Base-by-base conservation (phyloP, 64 coral and sea anemone genomes). In the Montipora foliosa region DNA sequence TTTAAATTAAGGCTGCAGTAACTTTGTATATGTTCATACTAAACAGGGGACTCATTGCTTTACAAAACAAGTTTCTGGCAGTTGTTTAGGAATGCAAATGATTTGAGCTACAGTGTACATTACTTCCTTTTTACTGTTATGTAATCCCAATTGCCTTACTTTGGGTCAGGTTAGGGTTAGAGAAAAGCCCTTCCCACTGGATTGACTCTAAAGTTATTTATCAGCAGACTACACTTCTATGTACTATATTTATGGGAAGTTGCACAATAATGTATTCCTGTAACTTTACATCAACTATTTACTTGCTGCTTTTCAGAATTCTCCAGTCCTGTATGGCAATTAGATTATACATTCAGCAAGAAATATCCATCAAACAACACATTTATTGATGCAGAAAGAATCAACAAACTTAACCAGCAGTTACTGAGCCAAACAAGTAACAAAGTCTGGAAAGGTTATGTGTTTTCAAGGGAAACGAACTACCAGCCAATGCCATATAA, bases 371-470 rank as follows among this genome's bases (percentile, higher is more conserved):
- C 98, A 14, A 80, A 47, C 5, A 91, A 82, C 74, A 55, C 57
- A 10, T 59, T 94, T 17, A 96, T 99, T 49, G 84, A 99, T 77
- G 86, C 87, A 11, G 68, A 94, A 55, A 75, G 98, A 94, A 96
- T 99, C n/a, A 75, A 88, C 22, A 73, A 96, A 48, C 98, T 99
- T 6, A 99, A 94, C 55, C 88, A 94, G 78, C 79, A 88, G 15
- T 81, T 99, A 4, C 83, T 99, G 13, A 95, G 92, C 72, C 90
- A 93, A 37, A 96, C 95, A 46, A 92, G 91, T 25, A 87, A 99
- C 66, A 90, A 9, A 14, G 74, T 74, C n/a, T 99, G 95, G 82
- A 88, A 91, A 17, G 72, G 80, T 44, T 95, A 95, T 14, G 53
- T 83, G 6, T 92, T 92, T 58, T 94, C 94, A 24, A 90, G 98